Conservation (phyloP, 2,113 vertebrate genomes). For the Arvicanthis niloticus region DNA sequence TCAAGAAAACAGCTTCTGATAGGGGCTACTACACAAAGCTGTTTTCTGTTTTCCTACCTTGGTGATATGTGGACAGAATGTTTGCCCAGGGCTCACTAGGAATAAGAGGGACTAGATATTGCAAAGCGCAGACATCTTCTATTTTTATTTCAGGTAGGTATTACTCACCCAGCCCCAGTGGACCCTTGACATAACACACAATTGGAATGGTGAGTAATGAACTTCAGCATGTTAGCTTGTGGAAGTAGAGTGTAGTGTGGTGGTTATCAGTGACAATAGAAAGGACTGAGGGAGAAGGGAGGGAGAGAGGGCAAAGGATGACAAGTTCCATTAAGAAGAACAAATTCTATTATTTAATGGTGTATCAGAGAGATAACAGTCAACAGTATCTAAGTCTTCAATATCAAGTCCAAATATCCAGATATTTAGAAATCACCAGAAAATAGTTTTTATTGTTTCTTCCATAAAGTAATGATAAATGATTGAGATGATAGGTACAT, state of each 20-base stretch:
- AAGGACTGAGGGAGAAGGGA: no score
- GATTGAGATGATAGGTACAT: background rate
- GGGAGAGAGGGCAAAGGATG: background rate
- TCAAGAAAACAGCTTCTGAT: background rate
- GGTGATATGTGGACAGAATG: background rate
- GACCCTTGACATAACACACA: rapidly evolving
- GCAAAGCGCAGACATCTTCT: rapidly evolving
- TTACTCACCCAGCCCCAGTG: background rate
- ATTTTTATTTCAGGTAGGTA: no score
- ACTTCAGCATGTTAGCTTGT: background rate
- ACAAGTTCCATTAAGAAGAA: background rate
- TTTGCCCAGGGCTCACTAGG: background rate
- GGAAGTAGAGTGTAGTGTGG: no score
- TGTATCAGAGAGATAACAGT: background rate
- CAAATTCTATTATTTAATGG: background rate
- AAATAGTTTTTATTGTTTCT: background rate
- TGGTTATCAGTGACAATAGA: background rate
- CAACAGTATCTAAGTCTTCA: background rate
- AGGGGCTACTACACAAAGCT: background rate
- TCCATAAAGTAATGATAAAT: background rate
- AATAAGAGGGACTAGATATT: background rate
- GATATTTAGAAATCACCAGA: background rate
- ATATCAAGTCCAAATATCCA: no score
- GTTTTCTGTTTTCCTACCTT: background rate
- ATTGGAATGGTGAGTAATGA: background rate